phyloP scores from a whole-genome alignment of 1,140 invertebrate species.

The Galendromus occidentalis region DNA sequence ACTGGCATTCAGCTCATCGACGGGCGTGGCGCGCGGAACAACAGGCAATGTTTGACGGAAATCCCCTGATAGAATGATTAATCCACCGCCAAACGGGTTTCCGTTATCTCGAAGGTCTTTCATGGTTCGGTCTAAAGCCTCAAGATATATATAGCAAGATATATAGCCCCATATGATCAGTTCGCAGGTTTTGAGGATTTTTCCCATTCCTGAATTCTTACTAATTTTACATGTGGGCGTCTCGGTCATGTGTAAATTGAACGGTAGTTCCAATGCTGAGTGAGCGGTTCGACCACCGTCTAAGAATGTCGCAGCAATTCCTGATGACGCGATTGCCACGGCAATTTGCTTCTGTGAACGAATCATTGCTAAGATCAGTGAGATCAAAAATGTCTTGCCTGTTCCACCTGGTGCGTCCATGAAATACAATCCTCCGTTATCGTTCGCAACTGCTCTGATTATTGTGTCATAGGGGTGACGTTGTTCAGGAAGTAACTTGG shows the following conservation, averaged over 20 bases:
- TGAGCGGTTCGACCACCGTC: conserved; percentile 31
- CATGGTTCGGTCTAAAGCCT: conserved; percentile 24
- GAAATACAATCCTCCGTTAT: conserved; percentile 19
- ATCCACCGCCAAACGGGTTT: not conserved
- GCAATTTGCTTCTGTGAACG: conserved; percentile 23
- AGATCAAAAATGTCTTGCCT: conserved; percentile 30
- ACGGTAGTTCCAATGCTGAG: conserved; percentile 31
- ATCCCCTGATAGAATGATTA: conserved; percentile 13
- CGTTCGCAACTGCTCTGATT: conserved; percentile 21
- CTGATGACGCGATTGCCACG: conserved; percentile 31
- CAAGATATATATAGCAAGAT: conserved; percentile 18
- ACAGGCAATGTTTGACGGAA: conserved; percentile 30
- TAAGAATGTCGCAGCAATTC: conserved; percentile 25
- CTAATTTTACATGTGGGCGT: conserved; percentile 21
- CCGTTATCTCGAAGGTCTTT: conserved; percentile 21
- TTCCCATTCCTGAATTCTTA: conserved; percentile 18
- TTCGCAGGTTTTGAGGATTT: conserved; percentile 21
- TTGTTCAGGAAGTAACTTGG: conserved; percentile 13
- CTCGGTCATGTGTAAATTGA: conserved; percentile 16
- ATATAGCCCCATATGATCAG: conserved; percentile 29
- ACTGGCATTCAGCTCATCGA: conserved; percentile 25
- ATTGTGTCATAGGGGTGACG: conserved; percentile 6
- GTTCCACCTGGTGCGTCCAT: conserved; percentile 20
- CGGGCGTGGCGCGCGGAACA: conserved; percentile 25
- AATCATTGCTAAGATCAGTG: conserved; percentile 26